These are phyloP conservation scores for Nysson spinosus DNA, from an alignment of 2,888 invertebrate genomes.

Conservation along the genomic window DNA sequence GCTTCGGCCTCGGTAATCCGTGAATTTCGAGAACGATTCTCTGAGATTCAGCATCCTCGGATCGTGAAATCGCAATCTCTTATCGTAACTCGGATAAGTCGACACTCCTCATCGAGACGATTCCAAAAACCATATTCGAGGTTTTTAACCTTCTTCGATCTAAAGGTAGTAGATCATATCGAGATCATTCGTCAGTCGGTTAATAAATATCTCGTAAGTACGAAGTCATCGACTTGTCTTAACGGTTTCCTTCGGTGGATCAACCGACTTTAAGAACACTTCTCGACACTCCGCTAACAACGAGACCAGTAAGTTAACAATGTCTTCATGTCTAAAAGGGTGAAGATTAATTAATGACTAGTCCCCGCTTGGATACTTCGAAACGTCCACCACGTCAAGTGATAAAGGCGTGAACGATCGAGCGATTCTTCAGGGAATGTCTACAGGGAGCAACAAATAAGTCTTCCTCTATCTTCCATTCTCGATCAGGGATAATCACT, in stretches of 20 bases:
- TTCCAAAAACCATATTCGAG: neutral
- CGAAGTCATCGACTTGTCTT: conserved; percentile 33
- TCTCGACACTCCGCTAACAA: too few species aligned
- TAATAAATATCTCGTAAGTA: conserved; percentile 40
- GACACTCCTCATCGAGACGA: neutral
- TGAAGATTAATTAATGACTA: conserved; percentile 56
- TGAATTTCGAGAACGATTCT: conserved; percentile 4
- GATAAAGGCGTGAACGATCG: conserved; percentile 24
- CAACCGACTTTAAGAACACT: too few species aligned
- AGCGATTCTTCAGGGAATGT: conserved; percentile 51
- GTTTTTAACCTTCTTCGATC: neutral
- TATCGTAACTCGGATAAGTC: too few species aligned
- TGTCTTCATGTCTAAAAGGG: conserved; percentile 31
- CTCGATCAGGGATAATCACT: neutral
- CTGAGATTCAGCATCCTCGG: conserved; percentile 17
- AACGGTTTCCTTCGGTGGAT: too few species aligned
- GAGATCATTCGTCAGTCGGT: conserved; percentile 13
- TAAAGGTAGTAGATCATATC: neutral
- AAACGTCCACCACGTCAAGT: conserved; percentile 35
- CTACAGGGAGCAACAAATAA: conserved; percentile 40
- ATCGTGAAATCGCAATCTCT: neutral
- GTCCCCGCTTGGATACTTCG: conserved; percentile 41
- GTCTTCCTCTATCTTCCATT: conserved; percentile 19
- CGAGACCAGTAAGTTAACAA: conserved; percentile 27
- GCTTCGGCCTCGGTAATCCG: conserved; percentile 1